phyloP scores from a whole-genome alignment of 2,888 invertebrate species.

The Nymphalis c-album region DNA sequence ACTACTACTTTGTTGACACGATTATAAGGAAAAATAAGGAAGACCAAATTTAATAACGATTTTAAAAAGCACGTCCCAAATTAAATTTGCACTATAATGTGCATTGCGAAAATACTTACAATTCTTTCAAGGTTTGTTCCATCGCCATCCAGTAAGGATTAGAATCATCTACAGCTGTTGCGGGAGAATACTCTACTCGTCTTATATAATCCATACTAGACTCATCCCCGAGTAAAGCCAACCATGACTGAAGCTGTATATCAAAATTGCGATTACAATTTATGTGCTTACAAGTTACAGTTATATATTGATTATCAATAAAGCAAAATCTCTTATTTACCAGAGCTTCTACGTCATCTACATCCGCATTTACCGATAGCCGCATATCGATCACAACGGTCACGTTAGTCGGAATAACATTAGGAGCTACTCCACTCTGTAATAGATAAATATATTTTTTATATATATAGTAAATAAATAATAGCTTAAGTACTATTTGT shows the following conservation, averaged over 20 bases:
- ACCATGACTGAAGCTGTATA: constrained; percentile 58
- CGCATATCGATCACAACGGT: constrained; percentile 57
- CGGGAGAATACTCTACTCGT: constrained; percentile 49
- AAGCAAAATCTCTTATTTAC: constrained; percentile 45
- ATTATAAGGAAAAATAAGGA: neutral
- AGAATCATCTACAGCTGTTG: constrained; percentile 80
- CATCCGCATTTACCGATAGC: constrained; percentile 47
- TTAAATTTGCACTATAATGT: constrained; percentile 35
- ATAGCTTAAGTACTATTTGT: too few relatives aligned
- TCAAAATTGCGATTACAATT: neutral
- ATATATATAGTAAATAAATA: neutral
- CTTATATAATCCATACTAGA: constrained; percentile 55
- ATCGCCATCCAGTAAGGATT: constrained; percentile 88
- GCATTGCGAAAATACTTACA: constrained; percentile 50
- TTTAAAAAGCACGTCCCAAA: neutral
- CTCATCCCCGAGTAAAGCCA: constrained; percentile 49
- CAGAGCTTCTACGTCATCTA: constrained; percentile 49
- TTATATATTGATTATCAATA: neutral
- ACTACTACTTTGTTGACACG: too few relatives aligned
- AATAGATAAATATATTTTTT: constrained; percentile 24
- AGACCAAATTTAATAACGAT: neutral
- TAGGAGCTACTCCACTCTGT: constrained; percentile 58
- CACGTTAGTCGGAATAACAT: constrained; percentile 55
- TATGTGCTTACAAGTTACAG: neutral
- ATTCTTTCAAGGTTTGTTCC: constrained; percentile 72